A percentile compares a stretch with the other conserved stretches of the same genome.
phyloP scores from a whole-genome alignment of 2,888 invertebrate species.

The Linnaemya vulpina region DNA sequence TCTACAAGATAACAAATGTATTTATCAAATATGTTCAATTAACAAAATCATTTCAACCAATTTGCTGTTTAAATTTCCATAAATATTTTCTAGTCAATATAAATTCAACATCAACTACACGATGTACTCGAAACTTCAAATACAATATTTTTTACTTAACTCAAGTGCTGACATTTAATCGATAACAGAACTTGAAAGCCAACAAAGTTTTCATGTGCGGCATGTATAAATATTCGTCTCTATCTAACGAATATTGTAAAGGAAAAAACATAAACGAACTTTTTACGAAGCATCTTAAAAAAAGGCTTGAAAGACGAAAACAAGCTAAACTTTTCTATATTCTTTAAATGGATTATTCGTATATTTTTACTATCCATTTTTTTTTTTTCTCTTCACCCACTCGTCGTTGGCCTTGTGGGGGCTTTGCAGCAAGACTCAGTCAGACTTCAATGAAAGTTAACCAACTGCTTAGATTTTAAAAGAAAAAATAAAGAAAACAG shows the following conservation, averaged over 20 bases:
- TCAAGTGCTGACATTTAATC: slow-evolving; percentile 64
- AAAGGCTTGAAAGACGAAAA: slow-evolving; percentile 25
- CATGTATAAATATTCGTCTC: slow-evolving; percentile 22
- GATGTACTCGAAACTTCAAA: slow-evolving; percentile 53
- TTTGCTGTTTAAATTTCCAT: slow-evolving; percentile 20
- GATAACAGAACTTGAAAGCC: slow-evolving; percentile 50
- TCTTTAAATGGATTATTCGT: slow-evolving; percentile 64
- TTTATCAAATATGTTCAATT: neutral
- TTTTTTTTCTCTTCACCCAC: neutral
- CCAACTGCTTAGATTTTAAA: slow-evolving; percentile 56
- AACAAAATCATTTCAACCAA: slow-evolving; percentile 4
- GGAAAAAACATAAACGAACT: slow-evolving; percentile 1
- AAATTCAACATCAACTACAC: slow-evolving; percentile 15
- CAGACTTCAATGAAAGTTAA: slow-evolving; percentile 59
- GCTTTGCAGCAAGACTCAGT: slow-evolving; percentile 2
- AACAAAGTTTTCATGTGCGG: slow-evolving; percentile 54
- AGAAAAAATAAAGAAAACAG: slow-evolving; percentile 42
- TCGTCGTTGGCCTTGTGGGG: slow-evolving; percentile 7
- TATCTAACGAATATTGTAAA: slow-evolving; percentile 16
- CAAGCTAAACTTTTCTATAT: slow-evolving; percentile 39
- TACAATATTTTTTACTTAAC: slow-evolving; percentile 43
- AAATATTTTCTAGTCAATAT: slow-evolving; percentile 40
- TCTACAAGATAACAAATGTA: neutral
- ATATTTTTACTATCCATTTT: slow-evolving; percentile 24
- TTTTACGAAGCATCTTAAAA: slow-evolving; percentile 32